These are phyloP conservation scores for Rhinolophus sinicus DNA, from an alignment of 2,113 vertebrate genomes.

Conservation along the genomic window DNA sequence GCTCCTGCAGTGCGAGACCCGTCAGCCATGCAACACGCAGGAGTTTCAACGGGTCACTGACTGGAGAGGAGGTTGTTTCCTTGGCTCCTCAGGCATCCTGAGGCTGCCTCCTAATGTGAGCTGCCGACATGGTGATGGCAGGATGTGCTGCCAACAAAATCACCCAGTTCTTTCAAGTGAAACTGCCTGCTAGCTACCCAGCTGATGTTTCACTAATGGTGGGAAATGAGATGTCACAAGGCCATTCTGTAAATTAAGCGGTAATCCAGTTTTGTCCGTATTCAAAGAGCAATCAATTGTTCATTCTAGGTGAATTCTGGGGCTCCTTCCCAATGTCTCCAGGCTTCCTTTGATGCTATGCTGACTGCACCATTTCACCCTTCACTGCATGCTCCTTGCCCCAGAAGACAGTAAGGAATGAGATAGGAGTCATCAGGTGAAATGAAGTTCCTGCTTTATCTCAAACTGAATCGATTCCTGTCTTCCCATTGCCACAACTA, in stretches of 20 bases:
- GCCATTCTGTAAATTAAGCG: background rate
- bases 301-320: background rate
- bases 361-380: background rate
- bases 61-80: background rate
- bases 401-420: background rate
- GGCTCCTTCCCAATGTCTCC: background rate
- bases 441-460: background rate
- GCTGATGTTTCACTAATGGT: background rate
- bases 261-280: background rate
- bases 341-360: background rate
- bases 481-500: conserved; percentile 23
- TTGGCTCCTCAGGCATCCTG: conserved; percentile 12
- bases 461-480: background rate
- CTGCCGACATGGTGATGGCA: background rate
- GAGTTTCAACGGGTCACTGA: background rate
- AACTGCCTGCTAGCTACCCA: background rate
- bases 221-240: background rate
- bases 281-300: background rate
- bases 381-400: background rate
- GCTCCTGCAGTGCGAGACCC: background rate
- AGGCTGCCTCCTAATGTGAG: conserved; percentile 35
- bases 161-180: background rate
- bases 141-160: background rate
- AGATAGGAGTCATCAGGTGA: background rate
- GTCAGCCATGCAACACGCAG: background rate